Conservation (phyloP, 30 jellyfish, hydroid and myxozoan species). For the Mastigias papua region DNA sequence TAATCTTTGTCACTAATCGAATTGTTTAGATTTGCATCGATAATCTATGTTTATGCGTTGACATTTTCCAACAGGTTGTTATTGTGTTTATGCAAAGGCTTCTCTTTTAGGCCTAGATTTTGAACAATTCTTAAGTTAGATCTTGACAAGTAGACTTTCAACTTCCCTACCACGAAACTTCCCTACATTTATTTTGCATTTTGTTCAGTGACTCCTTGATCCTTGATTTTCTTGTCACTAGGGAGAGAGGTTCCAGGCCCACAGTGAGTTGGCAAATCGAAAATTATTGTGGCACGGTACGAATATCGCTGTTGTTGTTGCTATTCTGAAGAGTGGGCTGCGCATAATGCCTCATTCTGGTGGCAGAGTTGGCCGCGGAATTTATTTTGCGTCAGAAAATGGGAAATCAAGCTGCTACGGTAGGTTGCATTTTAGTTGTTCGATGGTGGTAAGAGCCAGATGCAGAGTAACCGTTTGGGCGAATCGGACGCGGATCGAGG, state of each 20-base stretch:
- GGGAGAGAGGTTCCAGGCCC: conserved; percentile 86
- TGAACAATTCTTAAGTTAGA: no score
- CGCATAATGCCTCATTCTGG: conserved; percentile 99
- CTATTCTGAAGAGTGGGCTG: conserved; percentile 93
- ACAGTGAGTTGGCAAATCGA: conserved; percentile 68
- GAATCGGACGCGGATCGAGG: no score
- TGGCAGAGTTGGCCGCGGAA: conserved; percentile 97
- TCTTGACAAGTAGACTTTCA: no score
- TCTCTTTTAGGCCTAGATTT: no score
- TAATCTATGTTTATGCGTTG: no score
- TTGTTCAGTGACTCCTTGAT: background rate
- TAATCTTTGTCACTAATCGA: no score
- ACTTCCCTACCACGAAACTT: background rate
- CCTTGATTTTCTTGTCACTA: conserved; percentile 4
- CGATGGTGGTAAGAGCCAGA: no score
- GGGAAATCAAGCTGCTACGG: conserved; percentile 93
- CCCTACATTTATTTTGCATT: background rate
- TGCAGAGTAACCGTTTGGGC: no score
- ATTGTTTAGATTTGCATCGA: no score
- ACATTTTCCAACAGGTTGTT: no score
- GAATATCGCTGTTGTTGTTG: conserved; percentile 96
- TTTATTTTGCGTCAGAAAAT: conserved; percentile 96
- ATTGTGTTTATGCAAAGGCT: no score
- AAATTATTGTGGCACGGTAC: conserved; percentile 97
- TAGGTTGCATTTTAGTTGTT: conserved; percentile 13